These are phyloP conservation scores for Conus betulinus DNA, from an alignment of 1,140 invertebrate genomes.

Conservation along the genomic window DNA sequence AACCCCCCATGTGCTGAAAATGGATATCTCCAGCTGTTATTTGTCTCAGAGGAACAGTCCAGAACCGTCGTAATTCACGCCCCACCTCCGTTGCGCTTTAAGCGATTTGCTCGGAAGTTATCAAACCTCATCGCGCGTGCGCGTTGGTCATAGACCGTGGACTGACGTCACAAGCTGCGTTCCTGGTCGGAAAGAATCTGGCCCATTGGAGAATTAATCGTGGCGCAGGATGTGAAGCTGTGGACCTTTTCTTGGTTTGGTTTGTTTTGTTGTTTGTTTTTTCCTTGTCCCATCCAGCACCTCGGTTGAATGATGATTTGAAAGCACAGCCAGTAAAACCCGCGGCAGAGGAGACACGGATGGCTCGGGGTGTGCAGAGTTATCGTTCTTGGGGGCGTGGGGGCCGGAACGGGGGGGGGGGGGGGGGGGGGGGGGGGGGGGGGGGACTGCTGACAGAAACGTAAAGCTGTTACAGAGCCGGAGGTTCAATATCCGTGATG, in stretches of 20 bases:
- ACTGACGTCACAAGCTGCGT: neutral
- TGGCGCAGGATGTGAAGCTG: neutral
- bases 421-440: neutral
- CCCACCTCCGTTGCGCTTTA: neutral
- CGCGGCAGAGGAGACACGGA: neutral
- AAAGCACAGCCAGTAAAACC: neutral
- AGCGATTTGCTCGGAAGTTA: neutral
- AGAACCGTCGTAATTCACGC: neutral
- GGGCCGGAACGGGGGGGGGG: too few relatives aligned
- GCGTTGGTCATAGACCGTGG: neutral
- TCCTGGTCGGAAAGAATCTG: conserved; percentile 4
- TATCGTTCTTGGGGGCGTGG: neutral
- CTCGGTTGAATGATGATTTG: conserved; percentile 5
- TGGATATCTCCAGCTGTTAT: neutral
- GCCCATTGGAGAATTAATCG: neutral
- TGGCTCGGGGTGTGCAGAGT: neutral
- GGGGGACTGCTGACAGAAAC: too few relatives aligned
- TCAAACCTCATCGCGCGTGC: neutral
- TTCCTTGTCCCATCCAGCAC: neutral
- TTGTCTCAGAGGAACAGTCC: neutral
- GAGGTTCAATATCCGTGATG: too few relatives aligned
- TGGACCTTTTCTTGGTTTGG: neutral
- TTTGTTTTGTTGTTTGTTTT: neutral
- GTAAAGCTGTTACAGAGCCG: too few relatives aligned
- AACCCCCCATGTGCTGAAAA: too few relatives aligned